Evolutionary conservation across 2,888 invertebrate species (phyloP).

Genomic region (Synergus gifuensis): DNA sequence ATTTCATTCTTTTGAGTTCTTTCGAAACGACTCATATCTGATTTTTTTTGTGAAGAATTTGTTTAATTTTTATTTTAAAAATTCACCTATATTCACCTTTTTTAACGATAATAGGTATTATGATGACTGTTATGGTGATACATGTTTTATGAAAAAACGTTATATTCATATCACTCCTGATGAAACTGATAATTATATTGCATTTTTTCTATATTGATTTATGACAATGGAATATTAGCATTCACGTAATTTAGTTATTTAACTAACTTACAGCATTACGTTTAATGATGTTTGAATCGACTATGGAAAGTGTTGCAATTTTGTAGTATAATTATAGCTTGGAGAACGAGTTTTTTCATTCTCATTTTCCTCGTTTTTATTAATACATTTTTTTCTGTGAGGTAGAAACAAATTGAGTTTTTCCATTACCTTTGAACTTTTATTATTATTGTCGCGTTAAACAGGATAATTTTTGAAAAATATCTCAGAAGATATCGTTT

Average conservation of each 20-base stretch:
- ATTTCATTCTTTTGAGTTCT: no score
- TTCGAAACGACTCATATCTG: no score
- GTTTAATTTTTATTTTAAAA: no score
- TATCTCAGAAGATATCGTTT: no score
- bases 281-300: constrained; percentile 7
- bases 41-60: no score
- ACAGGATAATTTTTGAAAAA: no score
- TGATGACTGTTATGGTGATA: background rate
- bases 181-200: constrained; percentile 24
- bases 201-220: constrained; percentile 31
- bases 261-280: constrained; percentile 9
- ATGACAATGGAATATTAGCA: constrained; percentile 20
- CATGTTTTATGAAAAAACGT: constrained; percentile 17
- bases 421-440: background rate
- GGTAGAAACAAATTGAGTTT: background rate
- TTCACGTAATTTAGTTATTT: constrained; percentile 16
- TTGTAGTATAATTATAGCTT: constrained; percentile 25
- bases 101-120: no score
- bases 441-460: no score
- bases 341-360: background rate
- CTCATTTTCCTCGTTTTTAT: constrained; percentile 14
- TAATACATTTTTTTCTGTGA: background rate
- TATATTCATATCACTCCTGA: constrained; percentile 25
- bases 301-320: constrained; percentile 20
- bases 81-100: no score